A percentile compares a stretch with the other conserved stretches of the same genome.
phyloP scores from a whole-genome alignment of 2,113 vertebrate species.

The Gila orcuttii region DNA sequence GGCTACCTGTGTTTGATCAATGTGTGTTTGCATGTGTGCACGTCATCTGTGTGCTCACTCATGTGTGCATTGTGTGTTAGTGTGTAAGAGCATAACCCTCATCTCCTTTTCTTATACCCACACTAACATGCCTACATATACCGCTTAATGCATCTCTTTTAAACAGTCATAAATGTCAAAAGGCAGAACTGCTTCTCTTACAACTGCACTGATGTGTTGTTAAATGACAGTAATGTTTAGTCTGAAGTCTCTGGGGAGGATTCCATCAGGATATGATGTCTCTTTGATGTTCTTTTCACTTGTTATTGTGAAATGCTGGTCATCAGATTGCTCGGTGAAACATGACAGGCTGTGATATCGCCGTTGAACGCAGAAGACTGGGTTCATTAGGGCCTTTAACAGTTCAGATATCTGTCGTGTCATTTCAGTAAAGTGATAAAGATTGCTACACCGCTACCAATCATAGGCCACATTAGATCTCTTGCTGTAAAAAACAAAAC shows the following conservation, averaged over 20 bases:
- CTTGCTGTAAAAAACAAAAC: background rate
- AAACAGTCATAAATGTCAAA: conserved; percentile 39
- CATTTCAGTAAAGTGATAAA: conserved; percentile 24
- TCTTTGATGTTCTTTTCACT: conserved; percentile 56
- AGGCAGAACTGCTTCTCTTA: conserved; percentile 1
- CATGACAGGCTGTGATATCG: conserved; percentile 52
- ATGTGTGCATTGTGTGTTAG: background rate
- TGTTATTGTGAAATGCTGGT: conserved; percentile 61
- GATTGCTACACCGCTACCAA: background rate
- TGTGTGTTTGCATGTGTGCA: background rate
- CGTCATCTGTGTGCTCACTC: conserved; percentile 8
- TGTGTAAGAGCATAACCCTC: background rate
- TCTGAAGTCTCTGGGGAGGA: background rate
- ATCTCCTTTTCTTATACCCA: background rate
- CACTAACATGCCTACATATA: background rate
- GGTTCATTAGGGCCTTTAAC: conserved; percentile 25
- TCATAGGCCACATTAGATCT: background rate
- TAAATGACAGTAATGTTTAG: conserved; percentile 34
- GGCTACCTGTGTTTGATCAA: background rate
- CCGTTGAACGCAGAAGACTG: conserved; percentile 21
- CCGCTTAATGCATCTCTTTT: background rate
- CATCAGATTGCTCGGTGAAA: conserved; percentile 64
- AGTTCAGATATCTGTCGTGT: conserved; percentile 9
- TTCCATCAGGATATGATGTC: conserved; percentile 11
- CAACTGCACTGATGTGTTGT: conserved; percentile 30